Evolutionary conservation across 37 sponge, comb jelly and placozoan genomes (phyloP).

Genomic region (Aphrocallistes beatrix): DNA sequence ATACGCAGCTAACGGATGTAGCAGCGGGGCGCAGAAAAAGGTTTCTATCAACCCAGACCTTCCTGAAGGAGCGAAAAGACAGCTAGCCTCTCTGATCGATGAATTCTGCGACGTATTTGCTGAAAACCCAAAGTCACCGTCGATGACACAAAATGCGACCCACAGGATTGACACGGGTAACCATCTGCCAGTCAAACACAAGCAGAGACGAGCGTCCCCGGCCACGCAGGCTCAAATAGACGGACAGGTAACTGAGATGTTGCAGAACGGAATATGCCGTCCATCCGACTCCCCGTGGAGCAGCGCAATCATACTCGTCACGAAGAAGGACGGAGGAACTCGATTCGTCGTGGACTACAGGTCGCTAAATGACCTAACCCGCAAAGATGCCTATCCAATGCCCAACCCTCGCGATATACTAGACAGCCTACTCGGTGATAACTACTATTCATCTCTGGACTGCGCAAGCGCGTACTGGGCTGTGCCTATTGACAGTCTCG

Average conservation of each 20-base stretch:
- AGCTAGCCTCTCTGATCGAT: no score
- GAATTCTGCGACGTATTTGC: background rate
- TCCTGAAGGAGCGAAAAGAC: no score
- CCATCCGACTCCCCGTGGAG: background rate
- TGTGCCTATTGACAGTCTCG: conserved; percentile 19
- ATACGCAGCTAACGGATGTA: no score
- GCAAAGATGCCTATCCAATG: background rate
- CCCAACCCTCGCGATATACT: background rate
- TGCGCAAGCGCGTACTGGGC: conserved; percentile 25
- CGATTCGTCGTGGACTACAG: background rate
- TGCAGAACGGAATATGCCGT: background rate
- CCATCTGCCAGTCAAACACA: background rate
- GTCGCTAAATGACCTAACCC: background rate
- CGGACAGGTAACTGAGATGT: background rate
- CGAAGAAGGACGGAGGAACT: no score
- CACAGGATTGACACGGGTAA: background rate
- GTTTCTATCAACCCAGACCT: no score
- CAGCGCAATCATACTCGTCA: background rate
- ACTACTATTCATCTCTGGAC: conserved; percentile 30
- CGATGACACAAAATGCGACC: background rate
- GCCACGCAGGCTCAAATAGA: background rate
- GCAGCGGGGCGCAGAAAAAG: no score
- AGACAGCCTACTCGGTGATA: conserved; percentile 17
- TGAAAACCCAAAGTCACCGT: background rate
- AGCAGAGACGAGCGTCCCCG: background rate